phyloP scores from a whole-genome alignment of 2,797 vertebrate genomes.

The Gastrophryne carolinensis region DNA sequence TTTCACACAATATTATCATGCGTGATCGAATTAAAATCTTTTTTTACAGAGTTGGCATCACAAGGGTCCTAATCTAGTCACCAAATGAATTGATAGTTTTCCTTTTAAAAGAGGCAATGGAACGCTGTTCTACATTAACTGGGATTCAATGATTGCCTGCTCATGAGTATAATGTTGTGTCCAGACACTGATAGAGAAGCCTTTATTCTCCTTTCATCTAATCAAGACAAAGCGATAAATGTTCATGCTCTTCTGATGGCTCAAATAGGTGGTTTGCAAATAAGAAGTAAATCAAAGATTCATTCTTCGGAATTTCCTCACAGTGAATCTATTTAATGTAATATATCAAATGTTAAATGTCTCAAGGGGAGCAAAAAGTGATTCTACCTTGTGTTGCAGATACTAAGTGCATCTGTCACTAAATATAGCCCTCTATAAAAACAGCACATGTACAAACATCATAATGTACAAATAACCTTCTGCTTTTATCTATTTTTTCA shows the following conservation, averaged over 20 bases:
- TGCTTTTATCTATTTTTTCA: no score
- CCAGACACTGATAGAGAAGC: background rate
- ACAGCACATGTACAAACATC: no score
- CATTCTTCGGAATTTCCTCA: background rate
- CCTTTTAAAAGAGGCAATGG: background rate
- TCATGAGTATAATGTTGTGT: background rate
- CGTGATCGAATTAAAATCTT: background rate
- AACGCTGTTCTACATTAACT: background rate
- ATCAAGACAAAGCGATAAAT: background rate
- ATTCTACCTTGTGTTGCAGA: no score
- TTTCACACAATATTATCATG: no score
- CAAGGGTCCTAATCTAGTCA: background rate
- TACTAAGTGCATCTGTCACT: no score
- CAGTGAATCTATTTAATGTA: background rate
- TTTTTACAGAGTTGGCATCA: background rate
- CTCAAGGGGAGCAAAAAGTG: no score
- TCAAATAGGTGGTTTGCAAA: background rate
- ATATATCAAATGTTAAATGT: background rate
- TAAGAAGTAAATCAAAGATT: constrained; percentile 5
- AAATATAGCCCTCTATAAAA: no score
- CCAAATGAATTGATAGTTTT: background rate
- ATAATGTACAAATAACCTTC: no score
- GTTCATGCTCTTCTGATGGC: background rate
- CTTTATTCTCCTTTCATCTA: background rate
- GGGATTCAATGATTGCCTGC: background rate